These are phyloP conservation scores for Sus cebifrons DNA, from an alignment of 2,797 vertebrate genomes.

Conservation along the genomic window DNA sequence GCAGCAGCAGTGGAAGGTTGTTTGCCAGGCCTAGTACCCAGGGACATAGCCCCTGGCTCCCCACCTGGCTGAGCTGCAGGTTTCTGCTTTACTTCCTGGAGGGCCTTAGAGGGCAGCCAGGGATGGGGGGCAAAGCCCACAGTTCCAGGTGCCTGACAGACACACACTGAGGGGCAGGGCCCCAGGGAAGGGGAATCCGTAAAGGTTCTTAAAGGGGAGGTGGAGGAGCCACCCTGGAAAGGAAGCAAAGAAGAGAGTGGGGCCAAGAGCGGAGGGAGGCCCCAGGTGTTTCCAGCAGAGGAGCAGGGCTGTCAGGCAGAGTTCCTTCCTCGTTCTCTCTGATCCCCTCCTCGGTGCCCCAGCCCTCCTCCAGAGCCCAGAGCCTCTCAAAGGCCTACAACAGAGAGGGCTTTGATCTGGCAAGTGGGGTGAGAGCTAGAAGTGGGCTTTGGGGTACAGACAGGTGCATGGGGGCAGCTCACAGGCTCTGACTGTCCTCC, in stretches of 20 bases:
- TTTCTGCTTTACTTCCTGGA: slow-evolving; percentile 28
- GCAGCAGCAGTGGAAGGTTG: not conserved
- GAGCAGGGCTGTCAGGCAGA: not conserved
- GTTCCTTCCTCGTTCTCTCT: not conserved
- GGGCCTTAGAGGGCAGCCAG: not conserved
- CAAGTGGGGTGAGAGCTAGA: not conserved
- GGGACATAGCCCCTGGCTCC: not conserved
- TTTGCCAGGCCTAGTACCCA: slow-evolving; percentile 64
- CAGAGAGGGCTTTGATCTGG: slow-evolving; percentile 44
- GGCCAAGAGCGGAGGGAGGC: not conserved
- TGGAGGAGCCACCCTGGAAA: not conserved
- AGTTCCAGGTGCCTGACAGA: not conserved
- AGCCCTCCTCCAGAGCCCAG: not conserved
- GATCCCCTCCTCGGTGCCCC: not conserved
- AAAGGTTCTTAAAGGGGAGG: not conserved
- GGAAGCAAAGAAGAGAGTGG: not conserved
- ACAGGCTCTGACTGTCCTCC: not conserved
- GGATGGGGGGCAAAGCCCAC: not conserved
- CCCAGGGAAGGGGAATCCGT: not conserved
- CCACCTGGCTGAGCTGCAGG: not conserved
- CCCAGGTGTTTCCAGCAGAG: not conserved
- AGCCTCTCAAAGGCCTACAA: not conserved
- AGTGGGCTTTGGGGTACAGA: slow-evolving; percentile 12
- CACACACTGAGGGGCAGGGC: not conserved
- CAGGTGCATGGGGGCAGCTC: not conserved